A percentile compares a stretch with the other conserved stretches of the same genome.
phyloP scores from a whole-genome alignment of 2,797 vertebrate genomes.

The Myiothlypis chrysogaster region DNA sequence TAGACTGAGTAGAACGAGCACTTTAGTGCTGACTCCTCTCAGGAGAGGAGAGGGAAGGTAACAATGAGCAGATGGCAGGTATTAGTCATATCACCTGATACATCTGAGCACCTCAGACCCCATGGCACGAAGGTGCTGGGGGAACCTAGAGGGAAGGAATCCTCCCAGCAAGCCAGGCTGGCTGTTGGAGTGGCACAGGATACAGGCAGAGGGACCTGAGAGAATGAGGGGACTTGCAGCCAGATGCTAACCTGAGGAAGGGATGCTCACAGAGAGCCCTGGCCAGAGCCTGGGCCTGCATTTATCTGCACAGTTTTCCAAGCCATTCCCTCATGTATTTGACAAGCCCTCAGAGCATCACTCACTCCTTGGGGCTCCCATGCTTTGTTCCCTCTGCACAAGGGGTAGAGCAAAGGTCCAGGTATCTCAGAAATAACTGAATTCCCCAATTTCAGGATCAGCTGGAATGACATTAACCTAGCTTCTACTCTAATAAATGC shows the following conservation, averaged over 20 bases:
- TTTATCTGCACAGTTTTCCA: not conserved
- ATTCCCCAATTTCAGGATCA: not conserved
- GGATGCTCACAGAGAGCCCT: not conserved
- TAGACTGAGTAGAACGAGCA: not conserved
- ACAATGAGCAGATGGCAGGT: conserved; percentile 25
- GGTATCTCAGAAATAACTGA: not conserved
- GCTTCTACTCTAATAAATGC: not conserved
- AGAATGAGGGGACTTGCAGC: not conserved
- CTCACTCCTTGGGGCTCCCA: not conserved
- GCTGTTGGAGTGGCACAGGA: not conserved
- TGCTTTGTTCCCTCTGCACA: not conserved
- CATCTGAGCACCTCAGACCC: not conserved
- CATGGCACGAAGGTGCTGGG: not conserved
- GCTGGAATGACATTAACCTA: not conserved
- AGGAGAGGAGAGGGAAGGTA: conserved; percentile 28
- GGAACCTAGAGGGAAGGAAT: not conserved
- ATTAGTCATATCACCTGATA: conserved; percentile 38
- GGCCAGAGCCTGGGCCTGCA: not conserved
- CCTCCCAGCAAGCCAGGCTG: not conserved
- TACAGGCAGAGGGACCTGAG: not conserved
- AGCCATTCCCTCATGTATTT: not conserved
- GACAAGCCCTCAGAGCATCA: not conserved
- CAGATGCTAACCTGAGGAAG: not conserved
- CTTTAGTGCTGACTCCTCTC: not conserved
- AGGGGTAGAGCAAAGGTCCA: not conserved